Evolutionary conservation across 2,888 invertebrate species (phyloP).

Genomic region (Chaetoderma sp.): DNA sequence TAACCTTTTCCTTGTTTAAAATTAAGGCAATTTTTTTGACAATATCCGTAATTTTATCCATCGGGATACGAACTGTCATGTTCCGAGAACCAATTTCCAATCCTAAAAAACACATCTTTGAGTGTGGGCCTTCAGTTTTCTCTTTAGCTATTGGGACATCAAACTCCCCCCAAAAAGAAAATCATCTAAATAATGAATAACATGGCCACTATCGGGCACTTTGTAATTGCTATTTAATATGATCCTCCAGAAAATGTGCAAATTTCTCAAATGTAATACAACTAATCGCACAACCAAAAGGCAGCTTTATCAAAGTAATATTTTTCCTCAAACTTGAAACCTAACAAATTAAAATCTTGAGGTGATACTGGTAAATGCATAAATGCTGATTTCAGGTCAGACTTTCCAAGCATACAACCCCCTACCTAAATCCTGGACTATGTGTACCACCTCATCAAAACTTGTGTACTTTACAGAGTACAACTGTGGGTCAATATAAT

Average conservation of each 20-base stretch:
- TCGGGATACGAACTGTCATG: neutral
- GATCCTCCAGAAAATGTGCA: conserved; percentile 20
- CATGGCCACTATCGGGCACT: no score
- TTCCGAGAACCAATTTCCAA: neutral
- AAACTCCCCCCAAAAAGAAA: neutral
- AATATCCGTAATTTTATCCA: neutral
- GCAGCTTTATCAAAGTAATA: conserved; percentile 26
- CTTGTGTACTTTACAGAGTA: conserved; percentile 9
- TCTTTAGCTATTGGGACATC: neutral
- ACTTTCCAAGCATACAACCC: conserved; percentile 22
- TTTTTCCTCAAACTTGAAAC: conserved; percentile 15
- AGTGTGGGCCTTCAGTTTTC: neutral
- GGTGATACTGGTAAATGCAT: conserved; percentile 24
- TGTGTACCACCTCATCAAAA: conserved; percentile 10
- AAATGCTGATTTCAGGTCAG: conserved; percentile 33
- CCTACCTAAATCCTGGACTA: conserved; percentile 11
- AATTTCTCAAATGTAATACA: conserved; percentile 15
- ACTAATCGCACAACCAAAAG: conserved; percentile 17
- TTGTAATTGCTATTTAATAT: no score
- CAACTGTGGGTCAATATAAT: conserved; percentile 5
- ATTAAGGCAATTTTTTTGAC: neutral
- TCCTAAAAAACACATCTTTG: neutral
- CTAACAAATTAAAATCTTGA: conserved; percentile 28
- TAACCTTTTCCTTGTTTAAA: neutral
- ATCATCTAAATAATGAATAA: neutral